Percentiles rank a stretch among this genome's conserved stretches.
These are phyloP conservation scores for Paramisgurnus dabryanus DNA, from an alignment of 2,113 vertebrate species.

Conservation along the genomic window DNA sequence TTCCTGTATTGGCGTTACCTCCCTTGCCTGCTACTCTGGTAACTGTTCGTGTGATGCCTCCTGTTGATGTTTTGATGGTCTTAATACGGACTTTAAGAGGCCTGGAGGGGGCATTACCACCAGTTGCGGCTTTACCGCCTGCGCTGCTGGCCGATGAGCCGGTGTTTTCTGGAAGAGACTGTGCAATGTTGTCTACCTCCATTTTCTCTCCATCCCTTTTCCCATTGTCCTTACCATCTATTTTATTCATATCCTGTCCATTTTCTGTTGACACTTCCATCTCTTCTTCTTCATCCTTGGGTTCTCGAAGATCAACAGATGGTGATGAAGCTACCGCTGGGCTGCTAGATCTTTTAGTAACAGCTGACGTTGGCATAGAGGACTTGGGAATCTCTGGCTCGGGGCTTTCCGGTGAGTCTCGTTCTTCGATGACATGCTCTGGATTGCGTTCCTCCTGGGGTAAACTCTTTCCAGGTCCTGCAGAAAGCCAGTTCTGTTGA, in stretches of 20 bases:
- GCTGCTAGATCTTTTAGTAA: constrained; percentile 64
- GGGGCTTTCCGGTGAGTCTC: constrained; percentile 79
- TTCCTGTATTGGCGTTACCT: constrained; percentile 50
- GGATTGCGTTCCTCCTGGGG: constrained; percentile 68
- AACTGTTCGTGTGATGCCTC: constrained; percentile 85
- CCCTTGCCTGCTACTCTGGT: constrained; percentile 78
- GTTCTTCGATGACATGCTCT: constrained; percentile 78
- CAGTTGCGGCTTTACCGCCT: background rate
- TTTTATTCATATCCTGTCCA: constrained; percentile 49
- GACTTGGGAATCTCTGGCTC: constrained; percentile 69
- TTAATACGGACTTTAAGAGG: constrained; percentile 95
- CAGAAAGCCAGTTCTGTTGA: constrained; percentile 58
- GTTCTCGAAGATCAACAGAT: constrained; percentile 55
- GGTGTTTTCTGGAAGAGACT: constrained; percentile 15
- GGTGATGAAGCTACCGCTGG: constrained; percentile 47
- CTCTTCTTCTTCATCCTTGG: constrained; percentile 49
- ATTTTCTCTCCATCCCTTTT: constrained; percentile 66
- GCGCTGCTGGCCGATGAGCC: constrained; percentile 4
- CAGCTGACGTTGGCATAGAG: constrained; percentile 55
- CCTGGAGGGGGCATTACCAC: constrained; percentile 47
- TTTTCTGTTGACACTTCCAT: constrained; percentile 49
- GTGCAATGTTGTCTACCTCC: constrained; percentile 56
- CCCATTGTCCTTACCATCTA: constrained; percentile 44
- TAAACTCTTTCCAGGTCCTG: constrained; percentile 39
- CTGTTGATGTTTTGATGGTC: constrained; percentile 88